Evolutionary conservation across 2,113 vertebrate species (phyloP), one percentile per base, ranked within the genome.

Genomic region (Lichenostomus cassidix): DNA sequence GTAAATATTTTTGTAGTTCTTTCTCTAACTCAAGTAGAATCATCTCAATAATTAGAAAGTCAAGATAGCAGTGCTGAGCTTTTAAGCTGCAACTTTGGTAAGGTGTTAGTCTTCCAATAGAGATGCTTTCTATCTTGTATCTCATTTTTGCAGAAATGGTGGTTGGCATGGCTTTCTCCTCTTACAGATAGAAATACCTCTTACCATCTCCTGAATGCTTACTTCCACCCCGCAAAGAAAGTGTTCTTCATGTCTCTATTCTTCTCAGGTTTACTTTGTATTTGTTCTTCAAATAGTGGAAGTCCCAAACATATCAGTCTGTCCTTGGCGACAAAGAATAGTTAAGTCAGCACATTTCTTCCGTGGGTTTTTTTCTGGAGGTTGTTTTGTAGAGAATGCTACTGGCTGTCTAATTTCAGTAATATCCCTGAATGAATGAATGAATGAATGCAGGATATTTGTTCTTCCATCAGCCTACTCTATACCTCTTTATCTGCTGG

Each of bases 161-260:
- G 24, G 10, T 35, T 92, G 47, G 15, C 20, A 2, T 69, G 42
- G 21, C 37, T 49, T 58, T 53, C 6, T 85, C 11, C 39, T 64
- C 44, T 89, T 69, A 31, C 2, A n/a, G 52, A 8, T 33, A 58
- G 53, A 84, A 39, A 12, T 18, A 35, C 20, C 35, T 50, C 15
- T 82, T 12, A 37, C 6, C 7, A 39, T 37, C 46, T 62, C 59
- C 31, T 37, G 20, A 25, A 3, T 67, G n/a, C 33, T 67, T 85
- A 7, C 5, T 55, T 4, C 2, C 7, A 2, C 0, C 2, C 3
- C 6, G 1, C 3, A 9, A 6, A 22, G 19, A 71, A 39, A 18
- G 3, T 71, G 7, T 21, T 84, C 3, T 76, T 77, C 39, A 28
- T 5, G 39, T 71, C 15, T 94, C 22, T 8, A 5, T 31, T 86